Percentiles rank a stretch among this genome's conserved stretches.
Evolutionary conservation across 1,140 invertebrate genomes (phyloP).

Genomic region (Melanaphis sacchari): DNA sequence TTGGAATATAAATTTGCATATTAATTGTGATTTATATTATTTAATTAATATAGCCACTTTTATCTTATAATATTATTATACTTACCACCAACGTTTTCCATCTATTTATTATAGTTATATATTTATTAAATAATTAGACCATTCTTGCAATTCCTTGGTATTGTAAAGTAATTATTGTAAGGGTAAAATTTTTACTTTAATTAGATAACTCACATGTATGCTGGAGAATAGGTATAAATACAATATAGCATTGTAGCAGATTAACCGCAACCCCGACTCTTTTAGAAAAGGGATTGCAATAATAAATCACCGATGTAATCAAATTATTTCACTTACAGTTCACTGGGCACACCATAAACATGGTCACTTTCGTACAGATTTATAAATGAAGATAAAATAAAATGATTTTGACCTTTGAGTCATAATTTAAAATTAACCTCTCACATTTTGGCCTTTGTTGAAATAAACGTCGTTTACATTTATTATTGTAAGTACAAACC

Average conservation of each 20-base stretch:
- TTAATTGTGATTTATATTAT: neutral
- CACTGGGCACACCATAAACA: constrained; percentile 39
- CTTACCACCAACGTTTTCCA: neutral
- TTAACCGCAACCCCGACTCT: constrained; percentile 44
- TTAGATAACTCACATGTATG: neutral
- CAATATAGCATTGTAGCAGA: constrained; percentile 6
- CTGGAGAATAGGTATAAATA: constrained; percentile 21
- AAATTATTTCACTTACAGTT: constrained; percentile 42
- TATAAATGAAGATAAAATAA: constrained; percentile 48
- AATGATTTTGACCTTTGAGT: constrained; percentile 48
- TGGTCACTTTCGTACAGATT: constrained; percentile 49
- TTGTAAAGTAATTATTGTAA: constrained; percentile 32
- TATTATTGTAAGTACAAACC: neutral
- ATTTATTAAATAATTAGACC: neutral
- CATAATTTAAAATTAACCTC: constrained; percentile 54
- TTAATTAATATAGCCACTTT: neutral
- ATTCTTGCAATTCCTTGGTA: neutral
- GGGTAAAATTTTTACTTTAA: constrained; percentile 32
- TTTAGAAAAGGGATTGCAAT: constrained; percentile 49
- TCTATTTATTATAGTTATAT: neutral
- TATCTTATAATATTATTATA: neutral
- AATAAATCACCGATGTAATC: constrained; percentile 45
- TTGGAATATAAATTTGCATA: neutral
- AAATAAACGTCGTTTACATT: neutral
- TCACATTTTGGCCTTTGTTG: neutral